A percentile compares a stretch with the other conserved stretches of the same genome.
These are phyloP conservation scores for Volucella zonaria DNA, from an alignment of 2,888 invertebrate genomes.

Conservation along the genomic window DNA sequence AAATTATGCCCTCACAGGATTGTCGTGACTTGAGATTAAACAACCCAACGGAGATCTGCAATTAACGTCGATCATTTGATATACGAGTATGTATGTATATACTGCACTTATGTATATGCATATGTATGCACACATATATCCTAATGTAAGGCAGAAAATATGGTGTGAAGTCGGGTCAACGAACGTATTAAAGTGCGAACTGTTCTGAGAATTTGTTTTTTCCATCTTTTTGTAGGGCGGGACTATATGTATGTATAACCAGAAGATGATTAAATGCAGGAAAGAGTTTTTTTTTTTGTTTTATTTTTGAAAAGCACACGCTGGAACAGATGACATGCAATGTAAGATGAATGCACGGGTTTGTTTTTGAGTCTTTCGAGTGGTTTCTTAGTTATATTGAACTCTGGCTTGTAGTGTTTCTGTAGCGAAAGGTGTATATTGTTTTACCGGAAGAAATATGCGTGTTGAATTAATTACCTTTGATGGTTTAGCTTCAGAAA, in stretches of 20 bases:
- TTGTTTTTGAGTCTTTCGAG: slow-evolving; percentile 29
- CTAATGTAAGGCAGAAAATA: slow-evolving; percentile 24
- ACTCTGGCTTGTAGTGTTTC: slow-evolving; percentile 19
- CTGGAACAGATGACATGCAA: slow-evolving; percentile 43
- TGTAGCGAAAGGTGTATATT: not conserved
- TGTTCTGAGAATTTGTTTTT: slow-evolving; percentile 53
- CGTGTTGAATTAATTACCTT: too few species aligned
- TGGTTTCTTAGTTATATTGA: not conserved
- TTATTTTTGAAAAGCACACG: slow-evolving; percentile 31
- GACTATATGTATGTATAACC: slow-evolving; percentile 49
- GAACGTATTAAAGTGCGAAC: slow-evolving; percentile 68
- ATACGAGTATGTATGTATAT: slow-evolving; percentile 33
- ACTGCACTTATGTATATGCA: not conserved
- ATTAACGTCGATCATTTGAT: slow-evolving; percentile 69
- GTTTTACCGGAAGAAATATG: too few species aligned
- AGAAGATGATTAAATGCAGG: slow-evolving; percentile 62
- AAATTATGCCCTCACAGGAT: slow-evolving; percentile 59
- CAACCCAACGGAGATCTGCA: slow-evolving; percentile 64
- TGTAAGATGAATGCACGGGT: slow-evolving; percentile 40
- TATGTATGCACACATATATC: too few species aligned
- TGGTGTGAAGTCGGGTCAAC: slow-evolving; percentile 60
- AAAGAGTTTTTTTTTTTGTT: slow-evolving; percentile 41
- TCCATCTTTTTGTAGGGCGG: slow-evolving; percentile 27
- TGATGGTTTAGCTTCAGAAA: too few species aligned
- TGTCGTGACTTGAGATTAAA: slow-evolving; percentile 60